These are phyloP conservation scores for Limulus polyphemus DNA, from an alignment of 2,888 invertebrate species.

Conservation along the genomic window DNA sequence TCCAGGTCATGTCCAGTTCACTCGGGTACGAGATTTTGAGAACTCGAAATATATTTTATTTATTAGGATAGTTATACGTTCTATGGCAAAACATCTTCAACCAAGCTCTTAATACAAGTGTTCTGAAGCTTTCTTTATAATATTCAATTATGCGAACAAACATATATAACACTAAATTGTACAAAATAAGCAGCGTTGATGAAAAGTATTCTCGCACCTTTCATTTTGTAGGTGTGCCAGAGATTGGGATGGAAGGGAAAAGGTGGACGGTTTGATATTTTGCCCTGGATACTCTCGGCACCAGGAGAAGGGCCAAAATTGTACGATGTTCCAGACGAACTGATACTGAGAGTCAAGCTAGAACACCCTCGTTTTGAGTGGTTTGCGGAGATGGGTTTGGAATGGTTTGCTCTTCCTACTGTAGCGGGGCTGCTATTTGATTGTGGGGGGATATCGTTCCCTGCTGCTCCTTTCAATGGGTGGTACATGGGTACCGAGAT, in stretches of 20 bases:
- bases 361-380: conserved; percentile 37
- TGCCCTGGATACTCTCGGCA: conserved; percentile 37
- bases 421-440: conserved; percentile 37
- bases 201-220: too few relatives aligned
- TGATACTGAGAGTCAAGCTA: conserved; percentile 34
- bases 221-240: conserved; percentile 43
- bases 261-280: conserved; percentile 52
- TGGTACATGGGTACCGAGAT: conserved; percentile 41
- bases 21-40: too few relatives aligned
- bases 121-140: too few relatives aligned
- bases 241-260: conserved; percentile 82
- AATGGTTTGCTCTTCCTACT: conserved; percentile 38
- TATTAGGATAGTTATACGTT: too few relatives aligned
- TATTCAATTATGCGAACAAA: too few relatives aligned
- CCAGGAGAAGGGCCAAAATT: conserved; percentile 36
- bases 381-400: conserved; percentile 35
- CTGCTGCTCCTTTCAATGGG: conserved; percentile 38
- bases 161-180: too few relatives aligned
- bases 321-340: conserved; percentile 36
- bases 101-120: too few relatives aligned
- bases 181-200: too few relatives aligned
- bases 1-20: conserved; percentile 33
- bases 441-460: conserved; percentile 37
- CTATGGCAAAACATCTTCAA: too few relatives aligned
- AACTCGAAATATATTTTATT: too few relatives aligned